Base-by-base conservation (phyloP, 2,113 vertebrate genomes). In the Pogona vitticeps region DNA sequence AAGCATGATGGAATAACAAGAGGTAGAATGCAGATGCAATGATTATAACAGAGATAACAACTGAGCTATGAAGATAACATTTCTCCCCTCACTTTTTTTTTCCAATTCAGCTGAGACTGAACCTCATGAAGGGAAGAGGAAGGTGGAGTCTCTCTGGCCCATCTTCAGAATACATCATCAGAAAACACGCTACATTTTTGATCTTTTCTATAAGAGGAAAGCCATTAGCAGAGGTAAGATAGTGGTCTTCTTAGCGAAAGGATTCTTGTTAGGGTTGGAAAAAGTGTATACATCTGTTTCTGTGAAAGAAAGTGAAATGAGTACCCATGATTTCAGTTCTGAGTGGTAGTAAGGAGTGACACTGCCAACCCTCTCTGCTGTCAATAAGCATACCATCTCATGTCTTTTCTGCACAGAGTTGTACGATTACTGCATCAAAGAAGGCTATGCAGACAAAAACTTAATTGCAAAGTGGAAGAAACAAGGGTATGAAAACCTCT, bases 401-500 rank as follows among this genome's bases (percentile, higher is more conserved):
- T 6, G 15, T n/a, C 1, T 87, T 33, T 82, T 59, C 80, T 76
- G 85, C 90, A 2, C 95, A 99, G 99, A 99, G 91, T 95, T 99
- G 3, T 99, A 99, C 0, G 99, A 99, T 1, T 99, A 99, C 78
- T 99, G 99, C 88, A 99, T 99, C 93, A 98, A 96, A 93, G 98
- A 99, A 94, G 98, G 98, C 4, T 99, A 99, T 0, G 99, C 98
- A 52, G 99, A 99, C 93, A 99, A 99, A 93, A 99, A 99, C 93
- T 95, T 99, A 84, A 99, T 99, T 59, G 98, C 98, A 3, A 99
- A 99, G 92, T 99, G 98, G 99, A 99, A 99, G 94, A 99, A 99
- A 86, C 99, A 99, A 90, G 99, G 98, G 10, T 99, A 99, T 0
- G 99, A 99, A 95, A 99, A 99, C 87, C 95, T 99, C 63, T 99